phyloP scores from a whole-genome alignment of 2,113 vertebrate genomes.

The Herpetotheres cachinnans region DNA sequence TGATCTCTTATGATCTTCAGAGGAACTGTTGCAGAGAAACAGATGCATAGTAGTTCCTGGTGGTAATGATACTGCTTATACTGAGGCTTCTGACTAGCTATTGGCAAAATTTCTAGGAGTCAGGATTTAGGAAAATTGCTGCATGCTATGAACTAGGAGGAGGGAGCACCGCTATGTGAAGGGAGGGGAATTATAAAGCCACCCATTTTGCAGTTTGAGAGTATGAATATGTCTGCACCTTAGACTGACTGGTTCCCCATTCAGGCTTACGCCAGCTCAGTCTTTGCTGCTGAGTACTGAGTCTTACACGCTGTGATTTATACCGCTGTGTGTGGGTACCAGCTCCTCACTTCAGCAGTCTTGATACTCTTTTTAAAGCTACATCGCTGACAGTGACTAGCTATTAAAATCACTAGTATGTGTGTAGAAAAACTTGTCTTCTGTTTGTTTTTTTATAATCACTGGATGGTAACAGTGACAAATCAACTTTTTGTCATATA shows the following conservation, averaged over 20 bases:
- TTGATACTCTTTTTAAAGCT: background rate
- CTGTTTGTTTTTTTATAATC: background rate
- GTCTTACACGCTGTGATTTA: background rate
- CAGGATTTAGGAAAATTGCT: background rate
- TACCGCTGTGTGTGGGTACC: background rate
- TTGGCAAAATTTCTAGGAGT: background rate
- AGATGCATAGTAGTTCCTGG: background rate
- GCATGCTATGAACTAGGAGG: background rate
- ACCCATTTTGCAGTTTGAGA: fast-evolving
- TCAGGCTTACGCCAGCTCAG: background rate
- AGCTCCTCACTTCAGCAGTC: background rate
- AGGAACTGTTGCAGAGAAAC: background rate
- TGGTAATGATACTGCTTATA: background rate
- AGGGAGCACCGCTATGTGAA: background rate
- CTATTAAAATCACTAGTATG: background rate
- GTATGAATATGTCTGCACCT: background rate
- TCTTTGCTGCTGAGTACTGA: background rate
- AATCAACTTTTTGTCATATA: background rate
- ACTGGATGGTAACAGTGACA: background rate
- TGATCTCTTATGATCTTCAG: background rate
- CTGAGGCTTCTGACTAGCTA: background rate
- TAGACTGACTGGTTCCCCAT: background rate
- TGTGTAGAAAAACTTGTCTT: background rate
- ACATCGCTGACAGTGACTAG: background rate
- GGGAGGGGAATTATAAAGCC: background rate